Percentiles rank a stretch among this genome's conserved stretches.
These are phyloP conservation scores for Ptilonorhynchus violaceus DNA, from an alignment of 2,113 vertebrate genomes.

Conservation along the genomic window DNA sequence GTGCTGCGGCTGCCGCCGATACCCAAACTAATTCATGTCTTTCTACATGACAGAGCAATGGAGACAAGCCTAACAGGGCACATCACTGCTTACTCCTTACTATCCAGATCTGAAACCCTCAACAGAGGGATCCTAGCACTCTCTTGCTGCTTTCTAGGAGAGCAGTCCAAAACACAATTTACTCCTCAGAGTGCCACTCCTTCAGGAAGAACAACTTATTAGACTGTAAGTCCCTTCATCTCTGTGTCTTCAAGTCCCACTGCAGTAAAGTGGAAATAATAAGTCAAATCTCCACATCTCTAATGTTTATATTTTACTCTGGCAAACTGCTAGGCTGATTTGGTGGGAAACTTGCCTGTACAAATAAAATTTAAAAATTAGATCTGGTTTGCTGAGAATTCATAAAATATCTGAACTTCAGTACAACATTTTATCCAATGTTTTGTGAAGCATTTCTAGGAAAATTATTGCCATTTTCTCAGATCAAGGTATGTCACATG, in stretches of 20 bases:
- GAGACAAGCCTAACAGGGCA: background rate
- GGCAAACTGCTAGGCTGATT: background rate
- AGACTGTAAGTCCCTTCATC: background rate
- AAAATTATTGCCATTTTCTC: background rate
- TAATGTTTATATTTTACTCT: background rate
- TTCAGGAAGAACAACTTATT: background rate
- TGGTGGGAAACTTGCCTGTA: background rate
- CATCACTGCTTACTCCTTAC: background rate
- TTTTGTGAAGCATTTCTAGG: conserved; percentile 17
- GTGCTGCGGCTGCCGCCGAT: background rate
- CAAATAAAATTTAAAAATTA: background rate
- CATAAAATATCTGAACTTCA: conserved; percentile 2
- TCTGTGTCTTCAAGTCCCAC: background rate
- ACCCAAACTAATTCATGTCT: background rate
- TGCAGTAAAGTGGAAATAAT: background rate
- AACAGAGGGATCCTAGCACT: background rate
- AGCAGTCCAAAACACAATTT: background rate
- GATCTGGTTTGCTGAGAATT: background rate
- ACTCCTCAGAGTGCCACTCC: background rate
- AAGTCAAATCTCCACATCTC: background rate
- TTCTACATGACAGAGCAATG: background rate
- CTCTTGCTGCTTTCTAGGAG: background rate
- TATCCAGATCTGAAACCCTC: background rate
- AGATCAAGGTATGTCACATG: background rate
- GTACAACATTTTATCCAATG: background rate